Evolutionary conservation across 1,140 invertebrate species (phyloP), one percentile per base, ranked within the genome.

Genomic region (Lepidurus packardi): DNA sequence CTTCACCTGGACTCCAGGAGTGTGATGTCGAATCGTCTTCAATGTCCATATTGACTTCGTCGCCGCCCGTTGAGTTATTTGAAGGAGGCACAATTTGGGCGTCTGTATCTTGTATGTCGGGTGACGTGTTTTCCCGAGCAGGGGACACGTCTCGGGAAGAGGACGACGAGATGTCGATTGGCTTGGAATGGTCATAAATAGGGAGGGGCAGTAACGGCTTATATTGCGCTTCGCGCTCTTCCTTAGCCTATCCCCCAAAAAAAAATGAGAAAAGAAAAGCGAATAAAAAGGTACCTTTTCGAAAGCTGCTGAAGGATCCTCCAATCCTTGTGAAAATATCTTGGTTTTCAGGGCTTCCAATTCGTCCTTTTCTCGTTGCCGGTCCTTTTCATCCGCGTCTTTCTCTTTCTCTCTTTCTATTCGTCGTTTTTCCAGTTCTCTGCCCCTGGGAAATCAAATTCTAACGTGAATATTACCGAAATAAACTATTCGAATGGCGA

Each of bases 391-490:
- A 87, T 99, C 97, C 7, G 89, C 88, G 85, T 97, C 95, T 7
- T 94, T 93, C 86, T 99, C 97, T 80, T 95, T 91, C 74, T 96
- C 93, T 79, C 97, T 88, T 82, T 97, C 94, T 73, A 92, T 92
- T 73, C 97, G 85, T n/a, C 96, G 88, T 79, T 93, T 90, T 83
- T 93, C 91, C 74, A 99, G 86, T 83, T 96, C 94, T 85, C 95
- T 91, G 44, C 95, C 94, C 81, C 92, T 93, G 83, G 43, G 85
- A 84, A 81, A 80, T 75, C 5, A 78, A 44, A 34, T 13, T 8
- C 11, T 10, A 24, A 53, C 47, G 34, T n/a, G n/a, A 77, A n/a
- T 21, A 78, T 25, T 7, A 24, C 75, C 45, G 43, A 13, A 34
- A 43, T 76, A 45, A 42, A 77, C n/a, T 0, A 24, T 44, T 43